phyloP scores from a whole-genome alignment of 2,113 vertebrate genomes.

The Alexandromys fortis region DNA sequence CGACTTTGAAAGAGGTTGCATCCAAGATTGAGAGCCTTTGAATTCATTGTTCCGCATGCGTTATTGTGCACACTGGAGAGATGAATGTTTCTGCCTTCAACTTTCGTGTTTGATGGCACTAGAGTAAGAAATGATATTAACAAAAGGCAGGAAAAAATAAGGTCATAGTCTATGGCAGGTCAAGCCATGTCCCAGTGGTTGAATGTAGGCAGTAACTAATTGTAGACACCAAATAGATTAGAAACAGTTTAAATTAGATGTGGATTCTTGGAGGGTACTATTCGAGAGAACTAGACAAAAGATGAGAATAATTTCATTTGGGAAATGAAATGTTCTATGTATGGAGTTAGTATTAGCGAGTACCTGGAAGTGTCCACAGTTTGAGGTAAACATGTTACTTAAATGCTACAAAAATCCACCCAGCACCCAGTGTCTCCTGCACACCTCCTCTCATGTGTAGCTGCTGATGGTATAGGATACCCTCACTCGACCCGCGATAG shows the following conservation, averaged over 20 bases:
- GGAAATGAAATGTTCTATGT: constrained; percentile 4
- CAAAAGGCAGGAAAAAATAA: constrained; percentile 20
- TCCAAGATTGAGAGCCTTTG: constrained; percentile 9
- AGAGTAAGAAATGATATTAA: not conserved
- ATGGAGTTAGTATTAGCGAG: not conserved
- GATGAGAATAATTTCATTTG: constrained; percentile 31
- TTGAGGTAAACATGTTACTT: constrained; percentile 47
- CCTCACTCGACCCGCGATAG: constrained; percentile 43
- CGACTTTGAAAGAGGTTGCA: constrained; percentile 42
- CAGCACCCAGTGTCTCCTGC: fast-evolving
- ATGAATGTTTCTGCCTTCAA: not conserved
- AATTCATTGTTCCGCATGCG: not conserved
- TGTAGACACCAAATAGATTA: not conserved
- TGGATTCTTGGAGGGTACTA: not conserved
- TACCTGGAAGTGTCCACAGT: not conserved
- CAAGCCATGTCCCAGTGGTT: not conserved
- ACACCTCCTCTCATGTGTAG: not conserved
- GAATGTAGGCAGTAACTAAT: not conserved
- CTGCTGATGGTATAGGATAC: constrained; percentile 45
- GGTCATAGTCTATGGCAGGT: not conserved
- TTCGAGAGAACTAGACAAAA: not conserved
- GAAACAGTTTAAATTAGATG: not conserved
- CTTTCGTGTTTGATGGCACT: not conserved
- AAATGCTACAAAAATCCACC: not conserved
- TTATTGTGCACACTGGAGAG: not conserved